phyloP scores from a whole-genome alignment of 2,797 vertebrate species.

The Notolabrus celidotus region DNA sequence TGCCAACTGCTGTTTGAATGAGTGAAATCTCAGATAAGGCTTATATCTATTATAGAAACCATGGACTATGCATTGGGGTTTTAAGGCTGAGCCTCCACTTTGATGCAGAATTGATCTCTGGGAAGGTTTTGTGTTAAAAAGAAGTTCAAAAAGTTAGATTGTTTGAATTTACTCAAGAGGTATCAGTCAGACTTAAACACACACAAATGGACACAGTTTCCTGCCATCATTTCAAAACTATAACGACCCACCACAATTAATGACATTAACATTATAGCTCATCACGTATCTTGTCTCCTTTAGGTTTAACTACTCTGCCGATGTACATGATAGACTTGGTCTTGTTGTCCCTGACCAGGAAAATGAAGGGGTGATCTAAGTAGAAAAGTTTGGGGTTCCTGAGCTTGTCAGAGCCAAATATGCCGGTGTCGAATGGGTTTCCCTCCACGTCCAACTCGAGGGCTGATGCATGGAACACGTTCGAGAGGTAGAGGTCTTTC shows the following conservation, averaged over 20 bases:
- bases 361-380: slow-evolving; percentile 95
- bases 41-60: neutral
- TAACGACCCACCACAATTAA: slow-evolving; percentile 22
- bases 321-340: slow-evolving; percentile 96
- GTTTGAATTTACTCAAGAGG: slow-evolving; percentile 73
- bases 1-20: slow-evolving; percentile 29
- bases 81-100: neutral
- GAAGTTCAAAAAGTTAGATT: slow-evolving; percentile 50
- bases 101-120: slow-evolving; percentile 31
- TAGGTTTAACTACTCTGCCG: slow-evolving; percentile 92
- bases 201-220: slow-evolving; percentile 32
- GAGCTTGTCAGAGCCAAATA: slow-evolving; percentile 91
- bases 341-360: slow-evolving; percentile 96
- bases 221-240: slow-evolving; percentile 48
- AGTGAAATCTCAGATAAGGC: slow-evolving; percentile 17
- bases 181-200: slow-evolving; percentile 65
- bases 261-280: slow-evolving; percentile 87
- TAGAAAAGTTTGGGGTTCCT: slow-evolving; percentile 95
- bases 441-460: slow-evolving; percentile 92
- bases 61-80: neutral
- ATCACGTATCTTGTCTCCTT: slow-evolving; percentile 96
- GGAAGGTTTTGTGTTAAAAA: slow-evolving; percentile 20
- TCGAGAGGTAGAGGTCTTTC: slow-evolving; percentile 96
- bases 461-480: slow-evolving; percentile 91
- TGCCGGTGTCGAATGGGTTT: slow-evolving; percentile 90